phyloP scores from a whole-genome alignment of 2,797 vertebrate species.

The Sternotherus odoratus region DNA sequence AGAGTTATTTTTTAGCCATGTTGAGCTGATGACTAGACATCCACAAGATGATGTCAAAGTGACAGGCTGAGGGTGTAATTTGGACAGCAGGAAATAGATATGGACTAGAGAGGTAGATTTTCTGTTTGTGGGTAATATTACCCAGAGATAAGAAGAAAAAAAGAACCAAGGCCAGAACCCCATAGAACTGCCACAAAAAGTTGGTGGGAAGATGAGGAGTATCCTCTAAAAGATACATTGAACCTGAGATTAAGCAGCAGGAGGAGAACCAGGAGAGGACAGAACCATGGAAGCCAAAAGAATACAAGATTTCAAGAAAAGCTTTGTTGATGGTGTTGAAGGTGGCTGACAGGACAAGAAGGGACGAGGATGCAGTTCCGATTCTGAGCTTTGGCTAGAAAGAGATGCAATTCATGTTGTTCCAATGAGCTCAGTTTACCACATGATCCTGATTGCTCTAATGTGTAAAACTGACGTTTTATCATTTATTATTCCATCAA shows the following conservation, averaged over 20 bases:
- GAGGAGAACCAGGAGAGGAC: not conserved
- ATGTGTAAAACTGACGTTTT: not conserved
- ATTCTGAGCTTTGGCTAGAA: not conserved
- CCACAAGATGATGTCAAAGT: not conserved
- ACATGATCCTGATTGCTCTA: not conserved
- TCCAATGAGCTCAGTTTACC: not conserved
- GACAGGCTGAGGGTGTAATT: not conserved
- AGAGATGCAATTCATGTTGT: not conserved
- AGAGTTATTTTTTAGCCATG: not conserved
- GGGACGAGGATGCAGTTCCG: not conserved
- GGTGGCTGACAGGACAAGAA: not conserved
- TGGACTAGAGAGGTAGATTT: not conserved
- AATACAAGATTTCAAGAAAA: not conserved
- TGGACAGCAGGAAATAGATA: not conserved
- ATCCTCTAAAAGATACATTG: not conserved
- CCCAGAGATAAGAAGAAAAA: not conserved
- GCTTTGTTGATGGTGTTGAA: not conserved
- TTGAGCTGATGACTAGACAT: not conserved
- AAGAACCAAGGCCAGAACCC: not conserved
- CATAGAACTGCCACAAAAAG: not conserved
- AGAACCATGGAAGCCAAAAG: not conserved
- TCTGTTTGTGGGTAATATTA: not conserved
- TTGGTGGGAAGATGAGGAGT: not conserved
- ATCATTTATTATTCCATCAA: not conserved
- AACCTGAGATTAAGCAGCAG: not conserved